Conservation (phyloP, 2,888 invertebrate species). For the Gortyna flavago region DNA sequence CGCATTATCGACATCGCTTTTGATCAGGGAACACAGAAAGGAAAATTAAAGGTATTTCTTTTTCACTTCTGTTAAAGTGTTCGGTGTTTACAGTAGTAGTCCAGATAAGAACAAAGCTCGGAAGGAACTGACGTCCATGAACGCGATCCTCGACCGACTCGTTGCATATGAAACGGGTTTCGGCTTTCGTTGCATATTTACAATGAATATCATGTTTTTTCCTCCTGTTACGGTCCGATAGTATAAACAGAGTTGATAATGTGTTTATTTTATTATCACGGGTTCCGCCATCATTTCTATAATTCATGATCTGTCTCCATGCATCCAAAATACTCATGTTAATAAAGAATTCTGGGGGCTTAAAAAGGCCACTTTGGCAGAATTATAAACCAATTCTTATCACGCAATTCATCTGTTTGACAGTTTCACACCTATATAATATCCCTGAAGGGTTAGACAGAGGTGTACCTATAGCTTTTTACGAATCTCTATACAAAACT, state of each 20-base stretch:
- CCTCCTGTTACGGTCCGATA: conserved; percentile 59
- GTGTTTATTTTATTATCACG: conserved; percentile 25
- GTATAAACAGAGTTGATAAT: conserved; percentile 38
- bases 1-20: conserved; percentile 75
- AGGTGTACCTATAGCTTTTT: too few relatives aligned
- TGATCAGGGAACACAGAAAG: background rate
- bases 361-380: too few relatives aligned
- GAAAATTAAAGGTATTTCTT: background rate
- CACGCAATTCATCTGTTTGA: too few relatives aligned
- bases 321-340: background rate
- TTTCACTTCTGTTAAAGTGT: conserved; percentile 16
- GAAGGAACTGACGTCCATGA: conserved; percentile 72
- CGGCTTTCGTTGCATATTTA: conserved; percentile 87
- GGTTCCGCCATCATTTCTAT: conserved; percentile 11
- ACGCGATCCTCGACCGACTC: conserved; percentile 69
- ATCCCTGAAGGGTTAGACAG: too few relatives aligned
- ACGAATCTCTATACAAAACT: too few relatives aligned
- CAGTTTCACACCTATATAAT: too few relatives aligned
- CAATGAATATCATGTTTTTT: conserved; percentile 83
- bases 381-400: too few relatives aligned
- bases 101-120: conserved; percentile 67
- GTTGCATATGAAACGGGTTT: conserved; percentile 85
- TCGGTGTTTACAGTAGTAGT: conserved; percentile 58
- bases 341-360: background rate
- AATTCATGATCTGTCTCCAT: conserved; percentile 10